Percentiles rank a stretch among this genome's conserved stretches.
Conservation (phyloP, 2,888 invertebrate species). For the Atherix ibis region DNA sequence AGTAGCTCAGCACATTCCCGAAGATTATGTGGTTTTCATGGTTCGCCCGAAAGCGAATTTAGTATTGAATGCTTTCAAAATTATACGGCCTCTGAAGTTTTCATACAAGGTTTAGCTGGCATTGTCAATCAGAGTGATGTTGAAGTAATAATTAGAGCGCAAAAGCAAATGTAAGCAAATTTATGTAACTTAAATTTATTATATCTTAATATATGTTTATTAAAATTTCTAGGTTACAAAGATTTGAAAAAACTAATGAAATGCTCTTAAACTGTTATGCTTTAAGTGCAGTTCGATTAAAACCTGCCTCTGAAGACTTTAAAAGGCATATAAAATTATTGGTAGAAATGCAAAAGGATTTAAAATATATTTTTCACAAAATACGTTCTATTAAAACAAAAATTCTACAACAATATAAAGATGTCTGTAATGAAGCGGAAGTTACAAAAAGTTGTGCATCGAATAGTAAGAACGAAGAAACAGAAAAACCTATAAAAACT, state of each 20-base stretch:
- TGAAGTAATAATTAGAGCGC: slow-evolving; percentile 74
- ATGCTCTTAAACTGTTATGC: slow-evolving; percentile 96
- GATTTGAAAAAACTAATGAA: slow-evolving; percentile 98
- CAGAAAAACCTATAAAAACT: too few species aligned
- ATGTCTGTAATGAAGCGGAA: slow-evolving; percentile 46
- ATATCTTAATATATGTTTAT: neutral
- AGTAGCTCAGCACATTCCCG: slow-evolving; percentile 17
- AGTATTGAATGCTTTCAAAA: slow-evolving; percentile 76
- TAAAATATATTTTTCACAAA: slow-evolving; percentile 87
- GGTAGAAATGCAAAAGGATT: slow-evolving; percentile 82
- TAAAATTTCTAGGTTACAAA: slow-evolving; percentile 54
- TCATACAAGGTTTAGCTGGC: slow-evolving; percentile 81
- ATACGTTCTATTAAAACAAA: slow-evolving; percentile 72
- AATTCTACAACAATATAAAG: slow-evolving; percentile 53
- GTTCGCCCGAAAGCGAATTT: slow-evolving; percentile 18
- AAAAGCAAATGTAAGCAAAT: slow-evolving; percentile 69
- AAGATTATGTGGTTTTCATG: slow-evolving; percentile 14
- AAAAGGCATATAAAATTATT: slow-evolving; percentile 77
- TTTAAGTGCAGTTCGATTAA: slow-evolving; percentile 73
- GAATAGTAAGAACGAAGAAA: slow-evolving; percentile 34
- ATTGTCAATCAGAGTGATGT: slow-evolving; percentile 77
- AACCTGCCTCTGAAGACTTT: slow-evolving; percentile 75
- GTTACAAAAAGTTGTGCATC: too few species aligned
- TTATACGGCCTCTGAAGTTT: slow-evolving; percentile 79
- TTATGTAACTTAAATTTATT: slow-evolving; percentile 3